Base-by-base conservation (phyloP, 1,140 invertebrate species). In the Euwallacea fornicatus region DNA sequence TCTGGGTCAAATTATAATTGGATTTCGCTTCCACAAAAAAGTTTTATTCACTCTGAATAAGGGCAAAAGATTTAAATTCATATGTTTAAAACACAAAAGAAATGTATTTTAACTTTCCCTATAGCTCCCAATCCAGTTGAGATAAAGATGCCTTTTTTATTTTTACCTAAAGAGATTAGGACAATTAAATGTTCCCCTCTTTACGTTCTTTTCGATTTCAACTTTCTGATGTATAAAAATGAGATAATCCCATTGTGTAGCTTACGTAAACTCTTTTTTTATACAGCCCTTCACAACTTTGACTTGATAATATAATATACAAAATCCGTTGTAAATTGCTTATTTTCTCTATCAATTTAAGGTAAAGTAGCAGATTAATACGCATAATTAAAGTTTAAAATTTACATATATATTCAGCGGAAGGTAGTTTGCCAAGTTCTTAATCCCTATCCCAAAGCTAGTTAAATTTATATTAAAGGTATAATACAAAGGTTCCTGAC, bases 401-500 rank as follows among this genome's bases (percentile, higher is more conserved):
- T 71, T 71, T 66, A 60, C 69, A 66, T 71, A 71, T 21, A 65
- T 71, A 71, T 71, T 71, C 66, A 58, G 33, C 15, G 10, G 42
- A 60, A 50, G 33, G 46, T 61, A 61, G 54, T 71, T 53, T 53
- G 69, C 62, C 69, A 71, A 66, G 50, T 71, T 66, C 55, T 59
- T 71, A 71, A 71, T 71, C 69, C 69, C 62, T 59, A 53, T 66
- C 63, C 43, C 69, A 71, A 61, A 71, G 16, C 69, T 71, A 66
- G 62, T 71, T 71, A 71, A 71, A 71, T 71, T 71, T 66, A 71
- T 71, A 71, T 66, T 71, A 71, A 71, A 71, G 11, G 69, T 66
- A n/a, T n/a, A n/a, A n/a, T n/a, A 71, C 50, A 71, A 66, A 66
- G 69, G 69, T 71, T 61, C 53, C 54, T 66, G 43, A 66, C 62